Evolutionary conservation across 2,113 vertebrate species (phyloP).

Genomic region (Gorsachius goisagi): DNA sequence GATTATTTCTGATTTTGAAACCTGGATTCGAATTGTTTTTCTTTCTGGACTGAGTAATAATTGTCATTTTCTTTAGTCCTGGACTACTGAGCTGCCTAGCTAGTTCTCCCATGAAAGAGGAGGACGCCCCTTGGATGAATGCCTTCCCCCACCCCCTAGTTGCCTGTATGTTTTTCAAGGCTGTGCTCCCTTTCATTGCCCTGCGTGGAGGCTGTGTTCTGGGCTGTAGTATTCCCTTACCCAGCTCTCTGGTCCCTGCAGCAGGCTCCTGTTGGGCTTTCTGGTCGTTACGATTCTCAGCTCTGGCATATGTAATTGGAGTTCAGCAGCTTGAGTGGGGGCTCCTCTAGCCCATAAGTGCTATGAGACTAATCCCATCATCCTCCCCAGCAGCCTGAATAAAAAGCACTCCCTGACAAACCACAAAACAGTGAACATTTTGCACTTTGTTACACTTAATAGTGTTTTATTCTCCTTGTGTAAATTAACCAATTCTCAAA

Average conservation of each 20-base stretch:
- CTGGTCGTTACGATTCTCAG: neutral
- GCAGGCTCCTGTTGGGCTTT: neutral
- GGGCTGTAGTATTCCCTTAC: neutral
- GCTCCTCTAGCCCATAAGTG: neutral
- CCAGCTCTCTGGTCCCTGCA: neutral
- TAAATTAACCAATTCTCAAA: neutral
- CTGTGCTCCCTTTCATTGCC: neutral
- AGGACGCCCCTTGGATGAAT: neutral
- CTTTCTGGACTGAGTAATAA: neutral
- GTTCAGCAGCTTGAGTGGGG: neutral
- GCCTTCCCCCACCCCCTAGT: neutral
- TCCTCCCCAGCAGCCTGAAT: neutral
- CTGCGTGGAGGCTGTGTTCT: neutral
- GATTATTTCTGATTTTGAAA: neutral
- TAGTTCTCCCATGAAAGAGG: neutral
- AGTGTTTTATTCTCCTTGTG: neutral
- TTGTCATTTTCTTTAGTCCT: neutral
- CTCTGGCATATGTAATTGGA: neutral
- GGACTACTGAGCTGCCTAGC: neutral
- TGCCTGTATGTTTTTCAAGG: neutral
- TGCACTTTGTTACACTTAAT: neutral
- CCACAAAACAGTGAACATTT: accelerated
- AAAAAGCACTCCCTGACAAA: neutral
- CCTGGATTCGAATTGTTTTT: neutral
- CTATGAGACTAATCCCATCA: neutral